Conservation (phyloP, 2,113 vertebrate species). For the Ramphastos sulfuratus region DNA sequence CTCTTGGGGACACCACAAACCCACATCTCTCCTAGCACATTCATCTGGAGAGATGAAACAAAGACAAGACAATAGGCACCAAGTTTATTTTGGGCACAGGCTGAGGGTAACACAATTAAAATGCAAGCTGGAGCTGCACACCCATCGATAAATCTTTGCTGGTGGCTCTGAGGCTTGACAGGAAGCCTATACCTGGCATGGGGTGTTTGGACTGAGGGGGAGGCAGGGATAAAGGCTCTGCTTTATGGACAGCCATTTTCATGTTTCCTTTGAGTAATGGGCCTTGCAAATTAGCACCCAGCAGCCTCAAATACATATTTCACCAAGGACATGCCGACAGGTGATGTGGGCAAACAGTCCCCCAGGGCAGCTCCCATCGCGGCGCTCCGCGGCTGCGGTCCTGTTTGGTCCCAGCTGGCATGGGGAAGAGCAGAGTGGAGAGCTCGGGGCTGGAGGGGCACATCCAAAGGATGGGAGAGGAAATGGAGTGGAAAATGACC, state of each 20-base stretch:
- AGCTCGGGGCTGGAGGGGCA: background rate
- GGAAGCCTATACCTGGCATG: conserved; percentile 65
- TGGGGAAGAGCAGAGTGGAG: conserved; percentile 52
- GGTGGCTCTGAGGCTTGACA: conserved; percentile 72
- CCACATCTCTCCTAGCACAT: rapidly evolving
- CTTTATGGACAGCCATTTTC: conserved; percentile 66
- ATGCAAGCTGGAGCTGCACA: conserved; percentile 52
- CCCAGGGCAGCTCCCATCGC: conserved; percentile 61
- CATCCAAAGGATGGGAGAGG: conserved; percentile 38
- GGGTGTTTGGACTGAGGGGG: conserved; percentile 32
- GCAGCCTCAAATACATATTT: conserved; percentile 75
- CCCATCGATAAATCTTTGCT: conserved; percentile 76
- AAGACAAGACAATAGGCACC: background rate
- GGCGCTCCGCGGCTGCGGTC: conserved; percentile 42
- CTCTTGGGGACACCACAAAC: background rate
- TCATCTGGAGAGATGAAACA: background rate
- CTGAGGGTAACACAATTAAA: conserved; percentile 49
- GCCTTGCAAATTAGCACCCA: conserved; percentile 79
- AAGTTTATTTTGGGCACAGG: background rate
- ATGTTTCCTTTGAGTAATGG: conserved; percentile 80
- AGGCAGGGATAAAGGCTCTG: conserved; percentile 56
- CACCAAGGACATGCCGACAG: conserved; percentile 75
- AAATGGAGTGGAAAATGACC: conserved; percentile 75
- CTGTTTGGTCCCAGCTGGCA: conserved; percentile 60
- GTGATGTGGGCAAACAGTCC: conserved; percentile 65